Conservation (phyloP, 2,113 vertebrate species). For the Heterochromis multidens region DNA sequence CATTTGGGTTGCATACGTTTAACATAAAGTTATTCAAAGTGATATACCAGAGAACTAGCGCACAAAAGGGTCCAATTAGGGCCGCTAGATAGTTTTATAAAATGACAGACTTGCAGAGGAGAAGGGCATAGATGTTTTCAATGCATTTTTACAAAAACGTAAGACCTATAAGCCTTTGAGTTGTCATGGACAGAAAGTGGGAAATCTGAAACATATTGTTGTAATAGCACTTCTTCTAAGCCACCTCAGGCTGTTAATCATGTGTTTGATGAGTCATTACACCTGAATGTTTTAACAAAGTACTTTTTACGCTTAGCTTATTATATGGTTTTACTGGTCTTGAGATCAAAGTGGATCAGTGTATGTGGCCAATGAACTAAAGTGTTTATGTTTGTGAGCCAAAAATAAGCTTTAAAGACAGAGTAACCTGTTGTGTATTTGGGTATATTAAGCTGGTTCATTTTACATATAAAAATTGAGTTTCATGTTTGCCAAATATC, state of each 20-base stretch:
- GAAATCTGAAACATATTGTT: not conserved
- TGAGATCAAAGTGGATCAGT: rapidly evolving
- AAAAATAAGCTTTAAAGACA: not conserved
- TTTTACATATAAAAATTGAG: too few relatives aligned
- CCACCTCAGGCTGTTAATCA: not conserved
- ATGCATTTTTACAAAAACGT: not conserved
- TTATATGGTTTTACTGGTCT: not conserved
- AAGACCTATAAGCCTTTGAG: not conserved
- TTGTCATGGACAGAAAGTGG: not conserved
- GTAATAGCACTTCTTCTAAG: not conserved
- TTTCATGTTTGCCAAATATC: not conserved
- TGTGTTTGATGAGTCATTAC: not conserved
- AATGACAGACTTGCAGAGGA: not conserved
- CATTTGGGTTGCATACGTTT: not conserved
- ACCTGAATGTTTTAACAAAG: too few relatives aligned
- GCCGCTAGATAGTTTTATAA: not conserved
- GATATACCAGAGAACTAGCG: not conserved
- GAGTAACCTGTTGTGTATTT: not conserved
- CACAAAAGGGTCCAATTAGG: not conserved
- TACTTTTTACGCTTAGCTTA: not conserved
- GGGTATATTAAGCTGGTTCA: not conserved
- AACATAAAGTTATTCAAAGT: not conserved
- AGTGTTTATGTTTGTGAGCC: not conserved
- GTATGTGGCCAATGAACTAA: not conserved
- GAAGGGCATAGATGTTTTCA: rapidly evolving